Base-by-base conservation (phyloP, 1,140 invertebrate species). In the Doryteuthis pealeii region DNA sequence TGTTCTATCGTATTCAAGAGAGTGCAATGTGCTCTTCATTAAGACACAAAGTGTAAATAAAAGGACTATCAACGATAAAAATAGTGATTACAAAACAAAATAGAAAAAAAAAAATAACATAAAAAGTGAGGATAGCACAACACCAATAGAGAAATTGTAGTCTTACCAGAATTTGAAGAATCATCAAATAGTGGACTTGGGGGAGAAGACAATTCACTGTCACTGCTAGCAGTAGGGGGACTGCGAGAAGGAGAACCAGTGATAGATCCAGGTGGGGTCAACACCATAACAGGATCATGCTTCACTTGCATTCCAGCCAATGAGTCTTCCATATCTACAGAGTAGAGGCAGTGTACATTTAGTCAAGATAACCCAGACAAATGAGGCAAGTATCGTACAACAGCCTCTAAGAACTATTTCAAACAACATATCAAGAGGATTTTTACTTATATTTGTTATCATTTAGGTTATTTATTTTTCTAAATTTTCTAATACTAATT, bases 211-310 rank as follows among this genome's bases (percentile, higher is more conserved):
- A 71, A 71, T 43, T 84, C 82, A 70, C 77, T 80, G 43, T 78
- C 77, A 76, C 77, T 80, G 74, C 45, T 77, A 28, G 75, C 67
- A 68, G 28, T 68, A 14, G 73, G 72, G n/a, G 80, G 75, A 68
- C 77, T 78, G 58, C 77, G 80, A 14, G 74, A 33, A 14, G 80
- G 80, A 22, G 83, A 83, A n/a, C 76, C 75, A 69, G 70, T 76
- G 45, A 82, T 79, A 5, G 85, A 86, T 26, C 74, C 70, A n/a
- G 85, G 85, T 10, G 85, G 85, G 15, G 85, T 85, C 74, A 86
- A 67, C 49, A 68, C 43, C 28, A 30, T 74, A 66, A 35, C 71
- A 10, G 72, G 32, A 8, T 72, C 71, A 6, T 15, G 26, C 71
- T 58, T 33, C 71, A 40, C 10, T 32, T 54, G 43, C 12, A 22